Conservation (phyloP, 2,888 invertebrate species). For the Tenodera sinensis region DNA sequence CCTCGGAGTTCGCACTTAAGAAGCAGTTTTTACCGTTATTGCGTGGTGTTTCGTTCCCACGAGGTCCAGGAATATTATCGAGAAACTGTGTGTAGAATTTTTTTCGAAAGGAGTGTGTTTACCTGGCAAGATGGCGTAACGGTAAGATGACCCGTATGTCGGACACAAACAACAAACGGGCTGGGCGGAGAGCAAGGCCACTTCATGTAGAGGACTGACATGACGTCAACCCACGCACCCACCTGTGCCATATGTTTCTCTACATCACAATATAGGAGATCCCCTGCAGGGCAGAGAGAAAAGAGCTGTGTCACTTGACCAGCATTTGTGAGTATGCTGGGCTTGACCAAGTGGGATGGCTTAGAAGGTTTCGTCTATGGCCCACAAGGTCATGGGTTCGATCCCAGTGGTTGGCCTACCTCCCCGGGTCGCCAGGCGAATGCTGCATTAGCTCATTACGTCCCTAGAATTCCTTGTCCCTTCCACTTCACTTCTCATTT, state of each 20-base stretch:
- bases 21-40: neutral
- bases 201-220: neutral
- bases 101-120: neutral
- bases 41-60: neutral
- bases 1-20: neutral
- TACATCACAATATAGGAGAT: neutral
- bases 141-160: neutral
- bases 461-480: too few species aligned
- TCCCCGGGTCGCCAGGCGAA: too few species aligned
- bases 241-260: neutral
- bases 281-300: too few species aligned
- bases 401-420: too few species aligned
- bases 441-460: too few species aligned
- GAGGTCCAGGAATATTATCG: neutral
- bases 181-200: neutral
- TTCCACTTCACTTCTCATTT: too few species aligned
- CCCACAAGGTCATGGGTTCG: too few species aligned
- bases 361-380: too few species aligned
- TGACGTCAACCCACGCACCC: neutral
- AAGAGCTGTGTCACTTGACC: too few species aligned
- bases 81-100: neutral
- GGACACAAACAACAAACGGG: neutral
- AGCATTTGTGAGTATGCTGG: too few species aligned
- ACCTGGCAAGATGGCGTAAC: neutral
- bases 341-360: too few species aligned